Base-by-base conservation (phyloP, 1,140 invertebrate genomes). In the Lepidurus arcticus region DNA sequence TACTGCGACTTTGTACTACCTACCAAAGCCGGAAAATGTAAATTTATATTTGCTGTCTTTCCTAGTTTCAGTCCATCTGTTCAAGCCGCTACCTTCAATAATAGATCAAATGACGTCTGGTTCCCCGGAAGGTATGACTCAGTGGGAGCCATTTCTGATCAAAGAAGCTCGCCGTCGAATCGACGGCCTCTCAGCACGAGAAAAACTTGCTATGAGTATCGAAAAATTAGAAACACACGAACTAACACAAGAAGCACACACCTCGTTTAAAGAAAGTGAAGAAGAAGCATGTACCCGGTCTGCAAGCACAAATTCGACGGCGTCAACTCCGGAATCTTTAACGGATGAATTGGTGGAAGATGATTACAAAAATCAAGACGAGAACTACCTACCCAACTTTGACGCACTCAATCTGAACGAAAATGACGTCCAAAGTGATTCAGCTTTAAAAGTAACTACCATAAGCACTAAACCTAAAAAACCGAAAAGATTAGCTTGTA, bases 41-140 rank as follows among this genome's bases (percentile, higher is more conserved):
- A 75, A 75, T 26, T 11, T 13, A 75, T 7, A 42, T 75, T 65
- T 78, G 8, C 34, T 73, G 42, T 73, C 74, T 75, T 44, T 76
- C n/a, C 11, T 21, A 78, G 78, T 79, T 6, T 79, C 78, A 6
- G 26, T 79, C 1, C 53, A 79, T 44, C n/a, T 79, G 16, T 75
- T 79, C 24, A 75, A 76, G 42, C 26, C 47, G 11, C 44, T 79
- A 21, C 78, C 78, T 16, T 26, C 53, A 13, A 44, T 65, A 11
- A 42, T 45, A 7, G 10, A 34, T 21, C 44, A 45, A 43, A 76
- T 44, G 0, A 47, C 44, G 16, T 47, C 24, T 16, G 78, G 78
- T 1, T 79, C 78, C 3, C 78, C 78, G 16, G 78, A 65, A 73
- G 78, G 76, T n/a, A 43, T 79, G 45, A 74, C 65, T 11, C 73